These are phyloP conservation scores for Tyto alba DNA, from an alignment of 2,113 vertebrate species.

Conservation along the genomic window DNA sequence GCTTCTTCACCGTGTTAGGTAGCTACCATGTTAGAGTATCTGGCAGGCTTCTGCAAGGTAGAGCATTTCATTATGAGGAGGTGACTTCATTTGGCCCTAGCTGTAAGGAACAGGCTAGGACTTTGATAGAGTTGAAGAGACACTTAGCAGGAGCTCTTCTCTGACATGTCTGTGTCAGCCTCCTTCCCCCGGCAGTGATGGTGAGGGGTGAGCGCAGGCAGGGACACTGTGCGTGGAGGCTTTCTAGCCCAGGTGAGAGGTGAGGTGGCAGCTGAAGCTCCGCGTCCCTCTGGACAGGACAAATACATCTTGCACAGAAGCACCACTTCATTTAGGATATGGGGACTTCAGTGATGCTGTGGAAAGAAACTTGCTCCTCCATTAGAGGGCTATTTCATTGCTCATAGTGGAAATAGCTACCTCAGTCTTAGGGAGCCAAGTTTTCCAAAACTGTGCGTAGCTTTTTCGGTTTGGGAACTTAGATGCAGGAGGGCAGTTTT, in stretches of 20 bases:
- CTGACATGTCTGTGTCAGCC: background rate
- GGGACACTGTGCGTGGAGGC: background rate
- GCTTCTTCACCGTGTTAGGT: background rate
- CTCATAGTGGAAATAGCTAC: background rate
- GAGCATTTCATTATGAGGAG: background rate
- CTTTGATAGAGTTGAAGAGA: background rate
- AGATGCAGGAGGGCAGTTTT: background rate
- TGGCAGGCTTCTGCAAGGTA: background rate
- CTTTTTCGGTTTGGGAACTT: background rate
- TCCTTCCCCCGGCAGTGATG: background rate
- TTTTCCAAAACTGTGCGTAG: background rate
- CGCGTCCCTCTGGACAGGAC: background rate
- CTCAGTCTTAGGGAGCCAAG: background rate
- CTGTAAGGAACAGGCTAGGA: background rate
- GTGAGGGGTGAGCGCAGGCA: background rate
- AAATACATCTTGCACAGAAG: background rate
- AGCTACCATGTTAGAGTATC: background rate
- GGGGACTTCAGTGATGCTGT: background rate
- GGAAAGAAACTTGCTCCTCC: background rate
- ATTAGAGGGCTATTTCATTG: background rate
- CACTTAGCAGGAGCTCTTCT: background rate
- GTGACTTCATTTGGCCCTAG: background rate
- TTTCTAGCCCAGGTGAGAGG: background rate
- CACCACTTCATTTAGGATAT: background rate
- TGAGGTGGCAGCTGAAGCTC: background rate